These are phyloP conservation scores for Mobula hypostoma DNA, from an alignment of 2,113 vertebrate species.

Conservation along the genomic window DNA sequence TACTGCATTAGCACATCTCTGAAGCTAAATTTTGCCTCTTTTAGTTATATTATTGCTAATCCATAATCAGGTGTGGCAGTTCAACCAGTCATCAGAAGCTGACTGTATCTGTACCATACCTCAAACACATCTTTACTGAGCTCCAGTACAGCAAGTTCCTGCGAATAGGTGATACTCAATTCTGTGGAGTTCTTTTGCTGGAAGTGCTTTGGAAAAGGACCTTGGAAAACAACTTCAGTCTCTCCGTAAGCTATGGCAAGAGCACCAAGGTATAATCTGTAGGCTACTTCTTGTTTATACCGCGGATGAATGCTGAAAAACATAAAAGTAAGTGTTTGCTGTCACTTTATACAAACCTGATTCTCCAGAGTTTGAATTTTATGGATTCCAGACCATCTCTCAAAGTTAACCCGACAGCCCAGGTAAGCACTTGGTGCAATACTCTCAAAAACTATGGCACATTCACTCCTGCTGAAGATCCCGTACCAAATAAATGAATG, in stretches of 20 bases:
- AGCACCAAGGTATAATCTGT: constrained; percentile 72
- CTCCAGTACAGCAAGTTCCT: constrained; percentile 50
- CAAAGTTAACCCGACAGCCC: not conserved
- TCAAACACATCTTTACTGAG: constrained; percentile 55
- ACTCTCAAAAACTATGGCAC: no score
- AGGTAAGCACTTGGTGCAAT: no score
- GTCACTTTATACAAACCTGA: not conserved
- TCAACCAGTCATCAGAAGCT: not conserved
- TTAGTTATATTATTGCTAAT: not conserved
- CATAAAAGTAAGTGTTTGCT: constrained; percentile 20
- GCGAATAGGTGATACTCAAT: constrained; percentile 62
- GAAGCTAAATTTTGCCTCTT: not conserved
- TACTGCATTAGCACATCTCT: no score
- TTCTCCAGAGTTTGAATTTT: not conserved
- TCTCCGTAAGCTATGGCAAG: constrained; percentile 72
- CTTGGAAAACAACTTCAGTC: constrained; percentile 60
- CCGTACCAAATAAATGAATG: not conserved
- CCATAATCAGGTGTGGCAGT: not conserved
- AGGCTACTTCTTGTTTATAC: constrained; percentile 74
- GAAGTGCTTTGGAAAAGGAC: constrained; percentile 63
- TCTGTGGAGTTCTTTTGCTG: not conserved
- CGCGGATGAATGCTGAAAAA: constrained; percentile 71
- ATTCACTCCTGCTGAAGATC: not conserved
- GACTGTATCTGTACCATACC: constrained; percentile 51
- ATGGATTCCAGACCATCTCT: not conserved